phyloP scores from a whole-genome alignment of 1,140 invertebrate species.

The Trigoniulus corallinus region DNA sequence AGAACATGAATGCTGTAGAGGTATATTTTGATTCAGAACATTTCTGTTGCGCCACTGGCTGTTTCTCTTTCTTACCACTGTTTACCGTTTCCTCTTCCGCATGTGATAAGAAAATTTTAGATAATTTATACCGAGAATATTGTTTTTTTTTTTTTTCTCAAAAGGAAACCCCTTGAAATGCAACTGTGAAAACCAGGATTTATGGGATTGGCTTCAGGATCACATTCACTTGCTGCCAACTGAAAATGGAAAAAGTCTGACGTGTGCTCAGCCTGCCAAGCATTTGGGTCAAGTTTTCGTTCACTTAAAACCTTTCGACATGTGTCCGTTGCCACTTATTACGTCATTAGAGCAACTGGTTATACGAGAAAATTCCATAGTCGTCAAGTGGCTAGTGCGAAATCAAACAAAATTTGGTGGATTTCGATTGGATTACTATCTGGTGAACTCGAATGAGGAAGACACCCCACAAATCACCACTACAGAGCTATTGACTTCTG shows the following conservation, averaged over 20 bases:
- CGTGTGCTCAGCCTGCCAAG: slow-evolving; percentile 60
- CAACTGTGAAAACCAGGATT: slow-evolving; percentile 62
- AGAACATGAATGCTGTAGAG: no score
- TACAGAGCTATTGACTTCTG: slow-evolving; percentile 29
- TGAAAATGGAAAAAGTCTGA: slow-evolving; percentile 25
- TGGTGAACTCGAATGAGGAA: slow-evolving; percentile 26
- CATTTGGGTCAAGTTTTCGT: slow-evolving; percentile 54
- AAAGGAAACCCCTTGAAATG: slow-evolving; percentile 68
- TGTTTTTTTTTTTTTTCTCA: slow-evolving; percentile 17
- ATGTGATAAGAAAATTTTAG: no score
- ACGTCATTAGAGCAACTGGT: slow-evolving; percentile 66
- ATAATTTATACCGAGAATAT: no score
- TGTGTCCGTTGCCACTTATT: slow-evolving; percentile 64
- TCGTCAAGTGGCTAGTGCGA: slow-evolving; percentile 73
- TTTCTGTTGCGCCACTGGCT: no score
- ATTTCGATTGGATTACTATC: slow-evolving; percentile 69
- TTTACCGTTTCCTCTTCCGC: no score
- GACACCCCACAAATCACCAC: background rate
- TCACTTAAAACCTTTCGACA: slow-evolving; percentile 53
- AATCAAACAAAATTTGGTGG: slow-evolving; percentile 69
- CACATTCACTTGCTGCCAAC: slow-evolving; percentile 46
- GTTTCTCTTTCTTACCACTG: no score
- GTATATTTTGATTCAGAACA: no score
- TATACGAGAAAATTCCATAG: slow-evolving; percentile 68
- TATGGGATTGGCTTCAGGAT: slow-evolving; percentile 75